These are phyloP conservation scores for Anoura caudifer DNA, from an alignment of 2,113 vertebrate genomes.

Conservation along the genomic window DNA sequence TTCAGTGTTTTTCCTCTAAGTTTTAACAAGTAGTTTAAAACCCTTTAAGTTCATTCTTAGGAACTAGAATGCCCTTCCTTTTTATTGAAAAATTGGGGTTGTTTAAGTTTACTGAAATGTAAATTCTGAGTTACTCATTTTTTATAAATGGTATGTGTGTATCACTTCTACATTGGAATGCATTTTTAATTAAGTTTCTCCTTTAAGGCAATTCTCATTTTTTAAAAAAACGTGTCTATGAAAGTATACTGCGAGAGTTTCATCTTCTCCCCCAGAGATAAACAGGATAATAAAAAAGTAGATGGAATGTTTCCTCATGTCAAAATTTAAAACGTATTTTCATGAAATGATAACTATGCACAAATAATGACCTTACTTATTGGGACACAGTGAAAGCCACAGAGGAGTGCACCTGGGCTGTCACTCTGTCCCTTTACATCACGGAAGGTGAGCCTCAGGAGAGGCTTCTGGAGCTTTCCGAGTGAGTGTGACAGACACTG, in stretches of 20 bases:
- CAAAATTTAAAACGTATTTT: constrained; percentile 30
- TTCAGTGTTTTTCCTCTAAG: neutral
- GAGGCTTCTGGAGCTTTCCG: neutral
- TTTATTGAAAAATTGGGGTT: neutral
- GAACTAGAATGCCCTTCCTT: neutral
- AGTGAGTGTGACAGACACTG: neutral
- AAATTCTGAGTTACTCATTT: constrained; percentile 15
- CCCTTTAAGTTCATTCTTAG: neutral
- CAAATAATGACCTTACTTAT: neutral
- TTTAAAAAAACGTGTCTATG: neutral
- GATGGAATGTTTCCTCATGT: neutral
- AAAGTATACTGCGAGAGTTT: neutral
- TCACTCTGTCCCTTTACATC: neutral
- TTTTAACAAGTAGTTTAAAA: neutral
- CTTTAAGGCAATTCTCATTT: constrained; percentile 10
- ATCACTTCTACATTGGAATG: neutral
- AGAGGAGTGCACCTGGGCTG: neutral
- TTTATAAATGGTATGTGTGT: constrained; percentile 9
- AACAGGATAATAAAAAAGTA: neutral
- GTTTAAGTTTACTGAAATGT: constrained; percentile 6
- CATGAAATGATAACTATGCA: neutral
- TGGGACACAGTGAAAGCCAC: neutral
- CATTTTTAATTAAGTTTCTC: constrained; percentile 38
- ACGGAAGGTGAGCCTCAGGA: fast-evolving
- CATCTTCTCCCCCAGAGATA: neutral